Evolutionary conservation across 2,113 vertebrate species (phyloP).

Genomic region (Ceyx margarethae): DNA sequence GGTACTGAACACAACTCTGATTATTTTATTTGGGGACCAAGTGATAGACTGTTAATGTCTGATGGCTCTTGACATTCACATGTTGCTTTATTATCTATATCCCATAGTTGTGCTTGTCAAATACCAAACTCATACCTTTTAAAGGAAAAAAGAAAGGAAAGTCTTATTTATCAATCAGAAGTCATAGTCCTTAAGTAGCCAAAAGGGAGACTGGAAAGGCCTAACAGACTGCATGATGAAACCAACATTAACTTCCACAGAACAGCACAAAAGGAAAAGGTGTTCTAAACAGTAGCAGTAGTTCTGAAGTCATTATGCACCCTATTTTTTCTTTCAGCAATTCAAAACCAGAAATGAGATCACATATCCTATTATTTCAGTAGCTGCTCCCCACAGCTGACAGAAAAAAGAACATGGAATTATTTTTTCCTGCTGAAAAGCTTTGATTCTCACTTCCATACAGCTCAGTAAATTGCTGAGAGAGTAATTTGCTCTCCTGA

Average conservation of each 20-base stretch:
- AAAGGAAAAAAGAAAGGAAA: not conserved
- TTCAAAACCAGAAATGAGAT: not conserved
- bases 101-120: not conserved
- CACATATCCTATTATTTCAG: not conserved
- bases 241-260: not conserved
- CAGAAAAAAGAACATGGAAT: slow-evolving; percentile 18
- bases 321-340: not conserved
- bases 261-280: not conserved
- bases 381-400: slow-evolving; percentile 1
- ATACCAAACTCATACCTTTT: not conserved
- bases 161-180: not conserved
- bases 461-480: slow-evolving; percentile 53
- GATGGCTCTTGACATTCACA: not conserved
- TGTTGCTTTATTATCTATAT: not conserved
- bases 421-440: slow-evolving; percentile 50
- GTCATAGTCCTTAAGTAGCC: not conserved
- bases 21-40: not conserved
- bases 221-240: not conserved
- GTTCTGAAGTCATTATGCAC: not conserved
- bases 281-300: not conserved
- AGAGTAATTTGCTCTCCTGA: slow-evolving; percentile 68
- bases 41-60: not conserved
- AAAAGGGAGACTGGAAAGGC: not conserved
- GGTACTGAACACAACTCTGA: not conserved
- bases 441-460: slow-evolving; percentile 71